Percentiles rank a stretch among this genome's conserved stretches.
Evolutionary conservation across 2,888 invertebrate genomes (phyloP).

Genomic region (Pristionchus entomophagus): DNA sequence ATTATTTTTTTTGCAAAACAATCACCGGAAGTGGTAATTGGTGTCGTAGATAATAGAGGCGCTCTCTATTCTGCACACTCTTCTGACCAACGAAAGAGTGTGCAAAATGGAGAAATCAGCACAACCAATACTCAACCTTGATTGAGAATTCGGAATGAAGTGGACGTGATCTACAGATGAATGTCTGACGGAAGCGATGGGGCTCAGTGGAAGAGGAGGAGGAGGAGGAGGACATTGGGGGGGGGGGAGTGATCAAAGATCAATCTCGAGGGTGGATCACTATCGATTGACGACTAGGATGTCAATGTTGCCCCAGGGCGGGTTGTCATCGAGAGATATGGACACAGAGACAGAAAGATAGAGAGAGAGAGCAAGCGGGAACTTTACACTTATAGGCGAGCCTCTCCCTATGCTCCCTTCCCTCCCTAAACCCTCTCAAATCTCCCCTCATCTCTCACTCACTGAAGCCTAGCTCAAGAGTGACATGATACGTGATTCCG

Average conservation of each 20-base stretch:
- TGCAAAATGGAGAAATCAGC: too few species aligned
- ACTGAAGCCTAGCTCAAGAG: not conserved
- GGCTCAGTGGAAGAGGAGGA: not conserved
- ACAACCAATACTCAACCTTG: constrained; percentile 16
- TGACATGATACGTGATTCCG: not conserved
- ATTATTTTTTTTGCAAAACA: not conserved
- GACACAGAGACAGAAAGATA: not conserved
- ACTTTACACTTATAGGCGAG: constrained; percentile 8
- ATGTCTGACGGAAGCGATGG: constrained; percentile 27
- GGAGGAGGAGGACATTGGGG: not conserved
- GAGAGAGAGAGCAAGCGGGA: not conserved
- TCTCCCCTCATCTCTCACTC: not conserved
- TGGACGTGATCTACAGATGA: constrained; percentile 45
- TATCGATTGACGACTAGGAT: not conserved
- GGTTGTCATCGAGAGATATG: not conserved
- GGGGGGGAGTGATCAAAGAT: not conserved
- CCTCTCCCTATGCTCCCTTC: not conserved
- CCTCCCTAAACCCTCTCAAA: not conserved
- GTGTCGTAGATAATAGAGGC: too few species aligned
- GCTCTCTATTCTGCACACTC: too few species aligned
- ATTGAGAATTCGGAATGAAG: constrained; percentile 39
- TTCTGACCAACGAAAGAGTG: too few species aligned
- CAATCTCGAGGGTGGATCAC: not conserved
- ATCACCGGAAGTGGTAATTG: not conserved
- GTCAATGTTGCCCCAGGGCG: not conserved